Conservation (phyloP, 2,797 vertebrate genomes). For the Malacoraja senta region DNA sequence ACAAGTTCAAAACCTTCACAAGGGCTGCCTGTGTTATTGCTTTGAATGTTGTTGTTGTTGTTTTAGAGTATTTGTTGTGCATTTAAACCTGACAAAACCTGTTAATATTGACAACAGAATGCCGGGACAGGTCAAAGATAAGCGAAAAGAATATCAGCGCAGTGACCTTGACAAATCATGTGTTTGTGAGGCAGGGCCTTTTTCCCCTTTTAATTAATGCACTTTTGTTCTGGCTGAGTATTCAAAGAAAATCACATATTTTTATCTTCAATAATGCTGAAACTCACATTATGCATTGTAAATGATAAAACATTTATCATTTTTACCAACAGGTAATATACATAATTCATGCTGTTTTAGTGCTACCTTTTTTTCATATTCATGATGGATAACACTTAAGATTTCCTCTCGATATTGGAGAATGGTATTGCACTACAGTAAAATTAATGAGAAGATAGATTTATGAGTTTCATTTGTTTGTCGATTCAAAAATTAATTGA, state of each 20-base stretch:
- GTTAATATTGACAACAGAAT: conserved; percentile 46
- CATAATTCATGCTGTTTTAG: conserved; percentile 80
- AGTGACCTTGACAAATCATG: conserved; percentile 49
- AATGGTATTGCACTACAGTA: conserved; percentile 90
- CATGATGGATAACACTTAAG: conserved; percentile 96
- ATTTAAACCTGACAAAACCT: conserved; percentile 55
- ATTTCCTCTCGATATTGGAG: conserved; percentile 82
- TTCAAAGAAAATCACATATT: conserved; percentile 69
- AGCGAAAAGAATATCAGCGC: conserved; percentile 40
- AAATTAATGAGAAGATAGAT: conserved; percentile 99
- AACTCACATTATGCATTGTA: conserved; percentile 58
- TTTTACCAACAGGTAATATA: conserved; percentile 79
- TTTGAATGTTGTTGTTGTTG: conserved; percentile 65
- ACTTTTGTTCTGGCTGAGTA: conserved; percentile 46
- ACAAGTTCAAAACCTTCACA: conserved; percentile 63
- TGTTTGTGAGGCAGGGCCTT: conserved; percentile 40
- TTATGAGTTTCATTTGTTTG: conserved; percentile 99
- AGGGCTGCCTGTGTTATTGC: conserved; percentile 52
- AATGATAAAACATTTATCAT: conserved; percentile 76
- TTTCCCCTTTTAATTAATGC: conserved; percentile 36
- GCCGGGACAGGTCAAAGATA: conserved; percentile 40
- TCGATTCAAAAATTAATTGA: conserved; percentile 99
- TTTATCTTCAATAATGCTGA: conserved; percentile 44
- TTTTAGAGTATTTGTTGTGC: conserved; percentile 63
- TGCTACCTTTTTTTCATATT: conserved; percentile 91